Evolutionary conservation across 2,113 vertebrate genomes (phyloP).

Genomic region (Herpailurus yagouaroundi): DNA sequence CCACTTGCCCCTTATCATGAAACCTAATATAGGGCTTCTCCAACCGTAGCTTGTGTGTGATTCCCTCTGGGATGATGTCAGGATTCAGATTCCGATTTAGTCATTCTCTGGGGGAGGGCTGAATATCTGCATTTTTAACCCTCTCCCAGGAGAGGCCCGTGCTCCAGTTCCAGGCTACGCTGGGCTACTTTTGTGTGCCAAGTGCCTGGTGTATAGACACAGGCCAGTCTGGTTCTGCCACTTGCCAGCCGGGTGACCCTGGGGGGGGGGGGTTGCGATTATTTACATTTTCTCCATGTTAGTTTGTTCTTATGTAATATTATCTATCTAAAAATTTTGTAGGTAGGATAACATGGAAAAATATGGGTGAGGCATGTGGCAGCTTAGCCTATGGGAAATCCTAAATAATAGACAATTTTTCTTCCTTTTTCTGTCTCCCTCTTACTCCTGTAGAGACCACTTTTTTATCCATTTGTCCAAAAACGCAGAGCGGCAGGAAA

Average conservation of each 20-base stretch:
- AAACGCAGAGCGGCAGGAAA: background rate
- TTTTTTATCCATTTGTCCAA: background rate
- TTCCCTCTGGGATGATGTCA: background rate
- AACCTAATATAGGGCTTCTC: background rate
- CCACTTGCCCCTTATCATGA: background rate
- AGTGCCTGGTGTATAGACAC: background rate
- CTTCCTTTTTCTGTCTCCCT: background rate
- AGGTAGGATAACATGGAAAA: background rate
- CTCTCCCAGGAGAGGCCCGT: rapidly evolving
- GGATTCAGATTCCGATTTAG: background rate
- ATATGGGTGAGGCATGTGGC: background rate
- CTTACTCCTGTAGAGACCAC: background rate
- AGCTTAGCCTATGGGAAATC: background rate
- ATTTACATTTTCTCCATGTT: background rate
- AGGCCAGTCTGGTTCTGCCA: background rate
- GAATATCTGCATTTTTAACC: background rate
- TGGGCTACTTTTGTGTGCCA: too few species aligned
- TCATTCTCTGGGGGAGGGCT: too few species aligned
- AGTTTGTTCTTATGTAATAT: background rate
- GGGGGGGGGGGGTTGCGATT: too few species aligned
- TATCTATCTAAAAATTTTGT: background rate
- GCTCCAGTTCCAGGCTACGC: background rate
- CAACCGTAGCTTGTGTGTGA: background rate
- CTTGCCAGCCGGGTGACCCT: background rate
- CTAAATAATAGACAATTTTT: background rate